Conservation (phyloP, 2,888 invertebrate genomes). For the Bhutanitis thaidina region DNA sequence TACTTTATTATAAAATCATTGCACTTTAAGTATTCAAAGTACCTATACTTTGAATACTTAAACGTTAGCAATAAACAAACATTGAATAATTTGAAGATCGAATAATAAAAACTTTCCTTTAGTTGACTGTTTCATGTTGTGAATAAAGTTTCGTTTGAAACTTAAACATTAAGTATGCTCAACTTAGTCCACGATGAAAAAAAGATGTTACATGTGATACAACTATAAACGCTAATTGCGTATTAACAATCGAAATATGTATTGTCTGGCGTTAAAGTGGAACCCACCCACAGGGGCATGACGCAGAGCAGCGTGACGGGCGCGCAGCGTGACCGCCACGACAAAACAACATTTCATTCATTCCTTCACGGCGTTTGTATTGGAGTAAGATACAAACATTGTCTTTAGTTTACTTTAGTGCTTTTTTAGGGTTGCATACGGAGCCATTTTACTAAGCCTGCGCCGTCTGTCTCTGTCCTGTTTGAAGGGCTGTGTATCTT, state of each 20-base stretch:
- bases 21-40: too few relatives aligned
- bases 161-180: neutral
- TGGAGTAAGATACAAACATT: neutral
- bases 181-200: neutral
- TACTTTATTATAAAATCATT: too few relatives aligned
- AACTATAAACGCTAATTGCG: conserved; percentile 5
- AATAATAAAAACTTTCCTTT: too few relatives aligned
- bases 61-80: too few relatives aligned
- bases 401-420: too few relatives aligned
- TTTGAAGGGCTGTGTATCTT: too few relatives aligned
- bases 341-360: conserved; percentile 20
- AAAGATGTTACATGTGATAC: neutral
- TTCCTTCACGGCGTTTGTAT: neutral
- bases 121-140: too few relatives aligned
- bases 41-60: too few relatives aligned
- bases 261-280: conserved; percentile 18
- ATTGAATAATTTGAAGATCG: too few relatives aligned
- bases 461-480: too few relatives aligned
- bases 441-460: too few relatives aligned
- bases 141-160: neutral
- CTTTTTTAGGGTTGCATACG: too few relatives aligned
- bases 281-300: conserved; percentile 26
- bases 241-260: conserved; percentile 11
- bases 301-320: conserved; percentile 53
- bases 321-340: conserved; percentile 37